Evolutionary conservation across 2,113 vertebrate species (phyloP).

Genomic region (Rattus rattus): DNA sequence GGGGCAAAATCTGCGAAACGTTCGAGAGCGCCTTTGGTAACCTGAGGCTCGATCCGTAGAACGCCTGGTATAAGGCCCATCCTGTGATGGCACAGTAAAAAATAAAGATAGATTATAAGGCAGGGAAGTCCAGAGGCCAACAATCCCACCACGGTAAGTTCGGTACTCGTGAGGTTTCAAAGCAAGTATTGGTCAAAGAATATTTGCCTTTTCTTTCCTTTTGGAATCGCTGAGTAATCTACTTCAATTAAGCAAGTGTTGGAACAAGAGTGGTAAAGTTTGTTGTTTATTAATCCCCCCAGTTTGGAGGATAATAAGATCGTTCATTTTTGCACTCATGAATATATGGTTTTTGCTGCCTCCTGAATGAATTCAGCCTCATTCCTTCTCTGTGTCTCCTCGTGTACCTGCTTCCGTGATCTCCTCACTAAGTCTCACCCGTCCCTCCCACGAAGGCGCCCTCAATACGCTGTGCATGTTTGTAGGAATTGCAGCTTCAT

Average conservation of each 20-base stretch:
- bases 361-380: background rate
- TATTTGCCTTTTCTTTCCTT: slow-evolving; percentile 40
- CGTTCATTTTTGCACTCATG: background rate
- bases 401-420: background rate
- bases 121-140: slow-evolving; percentile 10
- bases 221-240: slow-evolving; percentile 36
- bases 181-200: background rate
- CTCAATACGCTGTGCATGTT: background rate
- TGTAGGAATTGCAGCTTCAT: background rate
- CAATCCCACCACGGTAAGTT: slow-evolving; percentile 40
- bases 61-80: background rate
- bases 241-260: slow-evolving; percentile 23
- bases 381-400: background rate
- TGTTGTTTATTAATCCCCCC: slow-evolving; percentile 9
- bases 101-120: slow-evolving; percentile 14
- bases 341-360: background rate
- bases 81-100: background rate
- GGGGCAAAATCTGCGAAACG: slow-evolving; percentile 13
- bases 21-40: background rate
- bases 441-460: background rate
- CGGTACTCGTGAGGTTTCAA: background rate
- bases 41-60: background rate
- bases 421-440: background rate
- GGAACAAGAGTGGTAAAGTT: slow-evolving; percentile 34
- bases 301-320: slow-evolving; percentile 38